Base-by-base conservation (phyloP, 2,888 invertebrate species). In the Campopleginae sp. region DNA sequence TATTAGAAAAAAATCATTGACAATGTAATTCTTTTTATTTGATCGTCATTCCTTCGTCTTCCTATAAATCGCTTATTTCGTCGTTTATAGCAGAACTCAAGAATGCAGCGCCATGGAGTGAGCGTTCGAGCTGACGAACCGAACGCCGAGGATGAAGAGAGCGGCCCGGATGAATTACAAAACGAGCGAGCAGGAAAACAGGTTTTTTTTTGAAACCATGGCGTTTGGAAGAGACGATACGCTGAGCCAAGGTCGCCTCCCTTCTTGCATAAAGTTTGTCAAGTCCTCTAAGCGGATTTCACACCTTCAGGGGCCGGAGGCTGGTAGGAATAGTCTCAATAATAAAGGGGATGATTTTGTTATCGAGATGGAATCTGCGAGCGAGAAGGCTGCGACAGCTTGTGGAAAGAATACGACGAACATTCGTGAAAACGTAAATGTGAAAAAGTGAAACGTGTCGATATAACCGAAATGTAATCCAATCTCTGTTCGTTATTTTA, bases 401-500 rank as follows among this genome's bases (percentile, higher is more conserved):
- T 58, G 44, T 19, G 42, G 14, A 10, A 8, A 58, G 44, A 10
- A 19, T 42, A 23, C 19, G n/a, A 6, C 38, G 33, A 31, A 23
- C n/a, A 17, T 7, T 51, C n/a, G n/a, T n/a, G n/a, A n/a, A n/a
- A n/a, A n/a, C n/a, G n/a, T 17, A 1, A 23, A 19, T 27, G 48
- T 42, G 8, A 19, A 14, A 10, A 42, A 19, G 33, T 33, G 58
- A 61, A 38, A 7, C 8, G 38, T 14, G 27, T 61, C 74, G 80
- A 61, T 81, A n/a, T 75, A 61, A 68, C 12, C 46, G n/a, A n/a
- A 80, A 44, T 42, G 66, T 42, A 66, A 77, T 27, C 51, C 27
- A 27, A 66, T 48, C 63, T 33, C 12, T 75, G 74, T 76, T 68
- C 46, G 58, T 68, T 68, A 82, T 77, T 82, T 70, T 63, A 71